phyloP scores from a whole-genome alignment of 2,888 invertebrate genomes.

The Leucophenga montana region DNA sequence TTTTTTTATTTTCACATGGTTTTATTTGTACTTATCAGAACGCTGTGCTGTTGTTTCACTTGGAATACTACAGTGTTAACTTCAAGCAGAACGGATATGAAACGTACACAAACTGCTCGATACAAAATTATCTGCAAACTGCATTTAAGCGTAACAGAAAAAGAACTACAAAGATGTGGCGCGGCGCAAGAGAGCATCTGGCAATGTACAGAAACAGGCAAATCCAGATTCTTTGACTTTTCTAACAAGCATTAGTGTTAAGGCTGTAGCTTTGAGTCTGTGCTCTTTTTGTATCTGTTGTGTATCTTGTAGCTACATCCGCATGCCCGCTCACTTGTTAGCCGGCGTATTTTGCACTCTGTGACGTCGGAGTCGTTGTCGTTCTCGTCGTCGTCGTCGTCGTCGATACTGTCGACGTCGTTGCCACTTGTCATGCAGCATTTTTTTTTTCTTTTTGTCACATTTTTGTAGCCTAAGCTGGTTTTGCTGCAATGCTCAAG shows the following conservation, averaged over 20 bases:
- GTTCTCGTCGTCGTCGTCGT: slow-evolving; percentile 30
- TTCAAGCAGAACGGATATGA: not conserved
- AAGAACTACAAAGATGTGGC: no score
- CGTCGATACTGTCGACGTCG: slow-evolving; percentile 18
- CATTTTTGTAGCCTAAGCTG: slow-evolving; percentile 26
- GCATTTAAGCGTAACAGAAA: slow-evolving; percentile 28
- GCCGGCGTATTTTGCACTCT: not conserved
- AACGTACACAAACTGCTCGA: slow-evolving; percentile 12
- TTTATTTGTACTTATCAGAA: not conserved
- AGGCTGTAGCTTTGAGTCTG: slow-evolving; percentile 41
- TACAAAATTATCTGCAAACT: slow-evolving; percentile 41
- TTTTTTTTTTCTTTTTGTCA: slow-evolving; percentile 53
- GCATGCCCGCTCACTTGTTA: no score
- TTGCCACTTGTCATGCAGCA: slow-evolving; percentile 61
- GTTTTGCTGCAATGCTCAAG: slow-evolving; percentile 31
- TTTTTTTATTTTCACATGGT: not conserved
- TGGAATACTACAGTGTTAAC: slow-evolving; percentile 4
- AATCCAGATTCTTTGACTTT: slow-evolving; percentile 51
- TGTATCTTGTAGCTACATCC: slow-evolving; percentile 1
- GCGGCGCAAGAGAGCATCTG: no score
- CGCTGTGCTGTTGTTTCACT: slow-evolving; percentile 2
- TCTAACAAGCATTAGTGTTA: slow-evolving; percentile 42
- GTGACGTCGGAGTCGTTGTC: not conserved
- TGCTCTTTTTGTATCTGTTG: not conserved
- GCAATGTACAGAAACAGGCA: slow-evolving; percentile 35